Evolutionary conservation across 92 coral and sea anemone genomes (phyloP).

Genomic region (Meandrina meandrites): DNA sequence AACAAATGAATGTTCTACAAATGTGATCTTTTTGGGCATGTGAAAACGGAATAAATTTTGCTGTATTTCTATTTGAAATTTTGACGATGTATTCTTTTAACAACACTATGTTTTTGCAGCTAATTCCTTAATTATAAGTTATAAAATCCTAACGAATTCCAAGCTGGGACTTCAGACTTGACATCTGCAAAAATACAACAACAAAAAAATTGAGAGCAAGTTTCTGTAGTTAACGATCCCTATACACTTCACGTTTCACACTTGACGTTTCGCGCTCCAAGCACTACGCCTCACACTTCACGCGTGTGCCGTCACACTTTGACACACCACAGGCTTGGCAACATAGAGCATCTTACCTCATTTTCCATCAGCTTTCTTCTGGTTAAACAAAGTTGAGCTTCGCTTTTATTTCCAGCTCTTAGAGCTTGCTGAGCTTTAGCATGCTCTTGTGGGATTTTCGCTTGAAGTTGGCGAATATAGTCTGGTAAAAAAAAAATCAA

Average conservation of each 20-base stretch:
- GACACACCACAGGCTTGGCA: neutral
- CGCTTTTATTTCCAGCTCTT: slow-evolving; percentile 79
- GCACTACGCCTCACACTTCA: neutral
- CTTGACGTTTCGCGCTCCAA: neutral
- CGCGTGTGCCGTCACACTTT: neutral
- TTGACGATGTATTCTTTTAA: neutral
- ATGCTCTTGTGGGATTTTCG: slow-evolving; percentile 68
- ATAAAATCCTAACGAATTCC: slow-evolving; percentile 24
- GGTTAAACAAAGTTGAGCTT: slow-evolving; percentile 76
- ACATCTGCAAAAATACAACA: slow-evolving; percentile 11
- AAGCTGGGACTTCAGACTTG: slow-evolving; percentile 44
- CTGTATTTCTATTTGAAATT: neutral
- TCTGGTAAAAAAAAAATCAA: slow-evolving; percentile 26
- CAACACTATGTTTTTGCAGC: neutral
- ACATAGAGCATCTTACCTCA: slow-evolving; percentile 53
- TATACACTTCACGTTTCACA: neutral
- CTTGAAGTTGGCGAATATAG: slow-evolving; percentile 71
- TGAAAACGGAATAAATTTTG: neutral
- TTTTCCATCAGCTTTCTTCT: slow-evolving; percentile 85
- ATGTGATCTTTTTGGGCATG: neutral
- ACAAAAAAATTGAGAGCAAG: neutral
- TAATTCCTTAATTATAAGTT: neutral
- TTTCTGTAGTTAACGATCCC: neutral
- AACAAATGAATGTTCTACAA: no score
- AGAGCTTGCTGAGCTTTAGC: slow-evolving; percentile 75